Conservation (phyloP, 2,113 vertebrate species). For the Panurus biarmicus region DNA sequence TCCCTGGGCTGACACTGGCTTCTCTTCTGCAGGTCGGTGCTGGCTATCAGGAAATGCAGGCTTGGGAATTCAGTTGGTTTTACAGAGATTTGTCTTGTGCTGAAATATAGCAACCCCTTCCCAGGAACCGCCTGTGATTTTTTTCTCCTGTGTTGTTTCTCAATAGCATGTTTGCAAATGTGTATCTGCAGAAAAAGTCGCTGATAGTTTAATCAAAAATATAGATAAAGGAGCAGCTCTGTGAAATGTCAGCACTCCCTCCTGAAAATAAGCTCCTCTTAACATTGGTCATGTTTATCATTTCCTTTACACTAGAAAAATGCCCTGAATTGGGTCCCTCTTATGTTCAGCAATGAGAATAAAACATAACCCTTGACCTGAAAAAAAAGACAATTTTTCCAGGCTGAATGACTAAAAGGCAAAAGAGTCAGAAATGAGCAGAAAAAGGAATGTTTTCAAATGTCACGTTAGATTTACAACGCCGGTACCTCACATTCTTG, state of each 20-base stretch:
- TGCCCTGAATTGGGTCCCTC: background rate
- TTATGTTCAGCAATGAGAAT: background rate
- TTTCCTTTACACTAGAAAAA: background rate
- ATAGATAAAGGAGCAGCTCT: background rate
- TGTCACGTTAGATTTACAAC: background rate
- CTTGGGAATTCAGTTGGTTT: background rate
- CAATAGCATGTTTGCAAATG: fast-evolving
- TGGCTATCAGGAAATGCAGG: background rate
- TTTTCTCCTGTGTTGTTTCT: background rate
- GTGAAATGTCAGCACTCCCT: background rate
- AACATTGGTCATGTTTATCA: background rate
- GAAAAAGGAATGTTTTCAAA: slow-evolving; percentile 1
- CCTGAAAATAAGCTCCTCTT: background rate
- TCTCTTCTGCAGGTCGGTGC: fast-evolving
- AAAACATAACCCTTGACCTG: background rate
- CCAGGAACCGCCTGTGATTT: background rate
- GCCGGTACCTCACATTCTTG: background rate
- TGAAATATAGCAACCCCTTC: background rate
- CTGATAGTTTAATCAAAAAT: background rate
- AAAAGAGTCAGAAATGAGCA: background rate
- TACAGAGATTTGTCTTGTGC: background rate
- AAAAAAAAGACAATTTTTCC: background rate
- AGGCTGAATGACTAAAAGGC: background rate
- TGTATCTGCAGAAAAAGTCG: background rate
- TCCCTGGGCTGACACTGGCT: background rate